Conservation (phyloP, 2,888 invertebrate genomes). For the Anodontia alba region DNA sequence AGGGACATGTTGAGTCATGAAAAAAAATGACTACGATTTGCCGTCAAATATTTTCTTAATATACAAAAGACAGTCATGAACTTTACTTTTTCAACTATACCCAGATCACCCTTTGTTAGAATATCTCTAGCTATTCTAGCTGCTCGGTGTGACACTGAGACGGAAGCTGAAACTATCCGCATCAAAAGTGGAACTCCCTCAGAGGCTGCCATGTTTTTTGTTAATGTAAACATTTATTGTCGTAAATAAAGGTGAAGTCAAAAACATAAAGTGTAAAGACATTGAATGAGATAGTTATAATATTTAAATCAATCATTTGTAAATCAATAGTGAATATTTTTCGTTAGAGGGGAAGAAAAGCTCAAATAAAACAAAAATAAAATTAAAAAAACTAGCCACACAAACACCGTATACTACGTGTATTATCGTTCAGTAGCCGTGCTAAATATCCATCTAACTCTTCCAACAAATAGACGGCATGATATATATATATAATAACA, state of each 20-base stretch:
- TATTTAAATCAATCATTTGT: slow-evolving; percentile 24
- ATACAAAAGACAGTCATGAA: background rate
- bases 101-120: slow-evolving; percentile 94
- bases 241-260: slow-evolving; percentile 20
- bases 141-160: slow-evolving; percentile 92
- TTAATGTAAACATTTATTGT: slow-evolving; percentile 40
- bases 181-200: slow-evolving; percentile 87
- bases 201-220: slow-evolving; percentile 69
- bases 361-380: too few relatives aligned
- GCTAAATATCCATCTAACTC: too few relatives aligned
- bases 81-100: slow-evolving; percentile 92
- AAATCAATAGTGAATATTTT: too few relatives aligned
- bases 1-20: slow-evolving; percentile 2
- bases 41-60: background rate
- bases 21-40: background rate
- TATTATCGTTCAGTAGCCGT: too few relatives aligned
- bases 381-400: too few relatives aligned
- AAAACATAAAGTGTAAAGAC: too few relatives aligned
- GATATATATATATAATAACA: too few relatives aligned
- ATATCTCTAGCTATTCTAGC: slow-evolving; percentile 96
- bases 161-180: slow-evolving; percentile 91
- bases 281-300: background rate
- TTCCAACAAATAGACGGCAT: too few relatives aligned
- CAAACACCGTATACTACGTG: too few relatives aligned
- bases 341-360: too few relatives aligned